phyloP scores from a whole-genome alignment of 2,113 vertebrate species.

The Xyrauchen texanus region DNA sequence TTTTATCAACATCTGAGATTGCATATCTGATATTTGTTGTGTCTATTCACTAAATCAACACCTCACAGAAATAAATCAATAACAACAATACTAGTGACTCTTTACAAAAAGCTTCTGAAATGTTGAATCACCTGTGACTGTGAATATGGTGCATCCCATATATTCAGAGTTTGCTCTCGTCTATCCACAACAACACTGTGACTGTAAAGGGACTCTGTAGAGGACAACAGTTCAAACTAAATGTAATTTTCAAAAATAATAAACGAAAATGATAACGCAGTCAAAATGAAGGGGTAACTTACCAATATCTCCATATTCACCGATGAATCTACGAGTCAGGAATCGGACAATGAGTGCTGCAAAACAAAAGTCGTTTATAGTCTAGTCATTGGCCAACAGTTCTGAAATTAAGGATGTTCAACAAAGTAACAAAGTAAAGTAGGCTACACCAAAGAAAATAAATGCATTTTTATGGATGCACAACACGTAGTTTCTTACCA shows the following conservation, averaged over 20 bases:
- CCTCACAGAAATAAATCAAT: not conserved
- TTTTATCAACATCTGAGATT: not conserved
- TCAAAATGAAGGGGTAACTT: conserved; percentile 46
- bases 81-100: not conserved
- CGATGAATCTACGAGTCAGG: conserved; percentile 84
- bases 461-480: not conserved
- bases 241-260: not conserved
- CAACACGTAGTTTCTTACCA: conserved; percentile 62
- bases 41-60: too few species aligned
- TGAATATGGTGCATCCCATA: conserved; percentile 82
- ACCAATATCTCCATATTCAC: conserved; percentile 88
- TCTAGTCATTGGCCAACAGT: not conserved
- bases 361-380: conserved; percentile 28
- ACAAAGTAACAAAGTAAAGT: not conserved
- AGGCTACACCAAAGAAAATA: not conserved
- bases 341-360: conserved; percentile 85
- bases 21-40: too few species aligned
- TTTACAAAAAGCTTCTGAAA: not conserved
- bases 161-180: conserved; percentile 79
- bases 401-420: not conserved
- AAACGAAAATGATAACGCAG: not conserved
- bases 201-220: conserved; percentile 83
- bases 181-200: conserved; percentile 77
- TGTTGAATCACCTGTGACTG: conserved; percentile 77
- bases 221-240: not conserved